phyloP scores from a whole-genome alignment of 2,888 invertebrate genomes.

The Plemyria rubiginata region DNA sequence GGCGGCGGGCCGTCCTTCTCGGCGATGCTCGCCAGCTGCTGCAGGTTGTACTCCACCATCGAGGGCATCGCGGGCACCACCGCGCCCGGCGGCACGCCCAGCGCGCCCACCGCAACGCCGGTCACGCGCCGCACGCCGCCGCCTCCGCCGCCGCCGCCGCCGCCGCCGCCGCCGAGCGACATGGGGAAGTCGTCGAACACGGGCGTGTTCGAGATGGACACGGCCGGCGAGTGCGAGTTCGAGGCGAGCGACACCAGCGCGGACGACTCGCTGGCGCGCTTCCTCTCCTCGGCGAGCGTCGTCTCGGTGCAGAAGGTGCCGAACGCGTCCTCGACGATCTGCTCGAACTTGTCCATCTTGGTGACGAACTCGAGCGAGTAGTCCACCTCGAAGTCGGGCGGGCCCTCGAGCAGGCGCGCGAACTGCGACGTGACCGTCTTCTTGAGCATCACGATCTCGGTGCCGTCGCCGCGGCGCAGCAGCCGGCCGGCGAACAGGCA shows the following conservation, averaged over 20 bases:
- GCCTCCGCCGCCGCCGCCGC: slow-evolving; percentile 62
- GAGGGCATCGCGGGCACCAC: slow-evolving; percentile 81
- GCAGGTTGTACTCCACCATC: slow-evolving; percentile 94
- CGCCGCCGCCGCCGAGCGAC: slow-evolving; percentile 50
- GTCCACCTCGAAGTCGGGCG: slow-evolving; percentile 92
- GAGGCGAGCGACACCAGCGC: slow-evolving; percentile 74
- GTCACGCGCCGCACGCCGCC: slow-evolving; percentile 81
- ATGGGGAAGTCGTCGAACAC: slow-evolving; percentile 90
- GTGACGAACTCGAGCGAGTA: slow-evolving; percentile 93
- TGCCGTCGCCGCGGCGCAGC: slow-evolving; percentile 92
- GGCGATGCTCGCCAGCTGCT: slow-evolving; percentile 92
- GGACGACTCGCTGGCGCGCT: slow-evolving; percentile 76
- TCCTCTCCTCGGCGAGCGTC: slow-evolving; percentile 83
- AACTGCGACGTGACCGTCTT: slow-evolving; percentile 92
- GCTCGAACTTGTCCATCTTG: slow-evolving; percentile 91
- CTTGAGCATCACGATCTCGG: slow-evolving; percentile 93
- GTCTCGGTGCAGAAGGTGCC: slow-evolving; percentile 90
- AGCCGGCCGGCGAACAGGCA: slow-evolving; percentile 93
- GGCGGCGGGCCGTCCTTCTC: slow-evolving; percentile 87
- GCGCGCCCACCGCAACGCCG: slow-evolving; percentile 57
- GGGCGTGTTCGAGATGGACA: slow-evolving; percentile 87
- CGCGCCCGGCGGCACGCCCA: slow-evolving; percentile 61
- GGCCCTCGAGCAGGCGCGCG: slow-evolving; percentile 90
- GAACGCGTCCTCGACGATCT: slow-evolving; percentile 88
- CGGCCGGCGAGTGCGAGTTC: slow-evolving; percentile 75